These are phyloP conservation scores for Volucella inflata DNA, from an alignment of 2,888 invertebrate genomes.

Conservation along the genomic window DNA sequence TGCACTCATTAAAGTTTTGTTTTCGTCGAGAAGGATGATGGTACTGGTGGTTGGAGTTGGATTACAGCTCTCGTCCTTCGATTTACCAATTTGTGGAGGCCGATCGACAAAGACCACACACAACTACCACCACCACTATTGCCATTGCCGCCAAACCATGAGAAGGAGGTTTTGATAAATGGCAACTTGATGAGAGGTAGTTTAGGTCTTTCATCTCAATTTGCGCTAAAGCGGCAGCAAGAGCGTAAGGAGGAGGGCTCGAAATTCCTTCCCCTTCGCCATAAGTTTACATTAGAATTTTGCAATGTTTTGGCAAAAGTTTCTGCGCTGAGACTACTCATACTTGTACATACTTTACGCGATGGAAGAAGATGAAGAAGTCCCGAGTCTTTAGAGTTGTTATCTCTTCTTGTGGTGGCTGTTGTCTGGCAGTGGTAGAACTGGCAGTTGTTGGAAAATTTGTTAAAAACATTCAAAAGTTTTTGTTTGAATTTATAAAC, in stretches of 20 bases:
- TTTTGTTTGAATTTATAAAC: constrained; percentile 75
- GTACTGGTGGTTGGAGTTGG: constrained; percentile 6
- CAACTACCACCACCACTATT: neutral
- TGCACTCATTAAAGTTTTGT: constrained; percentile 71
- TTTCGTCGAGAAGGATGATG: constrained; percentile 7
- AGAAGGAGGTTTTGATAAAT: constrained; percentile 69
- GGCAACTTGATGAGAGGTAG: constrained; percentile 71
- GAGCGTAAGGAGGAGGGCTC: neutral
- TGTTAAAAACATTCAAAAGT: constrained; percentile 72
- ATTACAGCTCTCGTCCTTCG: constrained; percentile 48
- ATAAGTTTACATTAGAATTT: constrained; percentile 72
- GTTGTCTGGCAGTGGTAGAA: constrained; percentile 6
- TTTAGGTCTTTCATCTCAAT: constrained; percentile 69
- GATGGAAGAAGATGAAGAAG: constrained; percentile 11
- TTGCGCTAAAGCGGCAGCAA: constrained; percentile 21
- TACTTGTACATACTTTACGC: constrained; percentile 15
- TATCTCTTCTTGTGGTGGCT: constrained; percentile 54
- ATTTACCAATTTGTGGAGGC: constrained; percentile 64
- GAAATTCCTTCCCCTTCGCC: constrained; percentile 50
- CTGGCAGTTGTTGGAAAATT: constrained; percentile 32
- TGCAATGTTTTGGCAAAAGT: constrained; percentile 69
- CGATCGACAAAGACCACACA: constrained; percentile 52
- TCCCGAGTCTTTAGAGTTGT: constrained; percentile 12
- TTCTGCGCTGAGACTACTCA: constrained; percentile 9
- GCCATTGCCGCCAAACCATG: neutral